Percentiles rank a stretch among this genome's conserved stretches.
phyloP scores from a whole-genome alignment of 1,140 invertebrate species.

The Dinoponera quadriceps region DNA sequence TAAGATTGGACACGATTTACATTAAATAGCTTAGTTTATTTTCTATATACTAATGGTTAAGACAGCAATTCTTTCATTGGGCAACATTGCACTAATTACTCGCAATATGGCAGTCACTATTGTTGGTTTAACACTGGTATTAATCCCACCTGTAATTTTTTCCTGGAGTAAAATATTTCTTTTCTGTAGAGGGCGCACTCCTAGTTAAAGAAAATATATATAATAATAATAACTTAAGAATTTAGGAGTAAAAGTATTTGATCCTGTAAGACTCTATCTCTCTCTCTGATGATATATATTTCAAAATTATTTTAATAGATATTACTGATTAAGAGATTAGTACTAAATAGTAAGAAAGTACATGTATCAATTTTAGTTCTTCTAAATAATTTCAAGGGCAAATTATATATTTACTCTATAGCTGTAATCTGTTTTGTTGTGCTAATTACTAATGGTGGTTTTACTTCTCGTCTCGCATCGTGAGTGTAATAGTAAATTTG shows the following conservation, averaged over 20 bases:
- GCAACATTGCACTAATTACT: conserved; percentile 18
- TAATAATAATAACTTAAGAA: background rate
- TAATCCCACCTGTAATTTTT: conserved; percentile 26
- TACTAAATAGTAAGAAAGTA: background rate
- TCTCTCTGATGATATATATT: background rate
- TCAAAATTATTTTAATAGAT: background rate
- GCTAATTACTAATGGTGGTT: conserved; percentile 87
- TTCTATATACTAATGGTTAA: conserved; percentile 27
- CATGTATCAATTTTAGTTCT: conserved; percentile 4
- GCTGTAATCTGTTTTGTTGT: conserved; percentile 55
- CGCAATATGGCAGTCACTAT: background rate
- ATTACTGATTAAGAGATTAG: background rate
- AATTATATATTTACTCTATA: conserved; percentile 15
- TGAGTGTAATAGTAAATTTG: conserved; percentile 92
- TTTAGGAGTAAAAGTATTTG: background rate
- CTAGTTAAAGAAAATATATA: conserved; percentile 38
- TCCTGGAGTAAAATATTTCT: conserved; percentile 6
- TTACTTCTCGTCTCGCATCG: conserved; percentile 91
- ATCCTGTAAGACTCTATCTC: background rate
- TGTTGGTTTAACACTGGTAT: background rate
- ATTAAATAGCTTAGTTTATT: conserved; percentile 49
- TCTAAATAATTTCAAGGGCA: conserved; percentile 10
- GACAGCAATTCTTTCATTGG: conserved; percentile 4
- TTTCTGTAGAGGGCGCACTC: background rate
- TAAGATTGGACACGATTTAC: background rate